These are phyloP conservation scores for Calliphora vicina DNA, from an alignment of 1,140 invertebrate genomes.

Conservation along the genomic window DNA sequence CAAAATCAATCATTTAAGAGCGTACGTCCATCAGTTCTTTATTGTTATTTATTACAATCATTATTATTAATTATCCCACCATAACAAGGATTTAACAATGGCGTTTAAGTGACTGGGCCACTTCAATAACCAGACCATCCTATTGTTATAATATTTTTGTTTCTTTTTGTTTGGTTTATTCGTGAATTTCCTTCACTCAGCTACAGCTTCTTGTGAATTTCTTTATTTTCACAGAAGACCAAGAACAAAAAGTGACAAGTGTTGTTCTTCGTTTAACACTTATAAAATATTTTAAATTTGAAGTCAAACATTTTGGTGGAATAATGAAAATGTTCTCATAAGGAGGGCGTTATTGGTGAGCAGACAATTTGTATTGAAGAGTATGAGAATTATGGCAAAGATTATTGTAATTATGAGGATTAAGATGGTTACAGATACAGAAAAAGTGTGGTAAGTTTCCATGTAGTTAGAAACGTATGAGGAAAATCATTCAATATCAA, in stretches of 20 bases:
- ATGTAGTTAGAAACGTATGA: too few relatives aligned
- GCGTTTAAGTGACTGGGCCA: conserved; percentile 2
- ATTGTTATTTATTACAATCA: background rate
- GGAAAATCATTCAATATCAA: too few relatives aligned
- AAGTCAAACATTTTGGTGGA: background rate
- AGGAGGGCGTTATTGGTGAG: background rate
- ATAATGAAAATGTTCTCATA: background rate
- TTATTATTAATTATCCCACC: conserved; percentile 9
- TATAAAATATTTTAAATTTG: background rate
- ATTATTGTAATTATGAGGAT: background rate
- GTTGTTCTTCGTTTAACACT: background rate
- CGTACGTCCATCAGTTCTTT: background rate
- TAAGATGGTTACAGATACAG: background rate
- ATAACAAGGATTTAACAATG: conserved; percentile 6
- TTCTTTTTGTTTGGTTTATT: too few relatives aligned
- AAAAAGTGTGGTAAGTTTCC: too few relatives aligned
- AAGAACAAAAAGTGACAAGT: background rate
- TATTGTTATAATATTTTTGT: background rate
- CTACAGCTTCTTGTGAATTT: background rate
- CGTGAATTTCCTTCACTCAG: background rate
- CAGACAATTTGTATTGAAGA: background rate
- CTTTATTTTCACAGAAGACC: background rate
- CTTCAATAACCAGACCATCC: background rate
- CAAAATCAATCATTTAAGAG: background rate
- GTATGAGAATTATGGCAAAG: background rate